These are phyloP conservation scores for Acronicta alni DNA, from an alignment of 2,888 invertebrate genomes.

Conservation along the genomic window DNA sequence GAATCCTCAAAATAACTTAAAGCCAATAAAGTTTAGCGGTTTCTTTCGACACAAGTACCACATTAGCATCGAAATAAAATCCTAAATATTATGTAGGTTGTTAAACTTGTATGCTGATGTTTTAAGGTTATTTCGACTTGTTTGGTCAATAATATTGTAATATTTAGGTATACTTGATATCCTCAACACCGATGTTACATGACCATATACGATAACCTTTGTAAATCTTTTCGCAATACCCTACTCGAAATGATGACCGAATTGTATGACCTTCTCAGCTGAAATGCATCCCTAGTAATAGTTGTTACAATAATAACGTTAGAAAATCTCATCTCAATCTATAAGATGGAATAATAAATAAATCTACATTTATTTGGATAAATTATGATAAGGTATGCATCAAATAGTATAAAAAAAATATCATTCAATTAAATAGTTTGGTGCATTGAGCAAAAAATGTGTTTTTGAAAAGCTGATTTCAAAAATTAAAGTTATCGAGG, in stretches of 20 bases:
- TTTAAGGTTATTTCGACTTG: conserved; percentile 16
- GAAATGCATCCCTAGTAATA: not conserved
- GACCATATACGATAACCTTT: conserved; percentile 16
- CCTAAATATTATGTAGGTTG: conserved; percentile 13
- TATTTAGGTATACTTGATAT: conserved; percentile 29
- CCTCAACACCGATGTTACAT: conserved; percentile 46
- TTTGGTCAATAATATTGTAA: conserved; percentile 32
- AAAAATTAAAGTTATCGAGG: no score
- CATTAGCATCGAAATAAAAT: conserved; percentile 10
- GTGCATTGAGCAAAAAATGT: no score
- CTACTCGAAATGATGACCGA: not conserved
- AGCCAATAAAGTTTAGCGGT: not conserved
- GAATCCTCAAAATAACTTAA: not conserved
- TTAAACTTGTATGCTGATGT: conserved; percentile 14
- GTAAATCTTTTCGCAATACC: conserved; percentile 7
- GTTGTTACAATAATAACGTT: no score
- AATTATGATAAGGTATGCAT: no score
- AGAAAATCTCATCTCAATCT: no score
- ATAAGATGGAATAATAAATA: no score
- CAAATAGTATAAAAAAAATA: no score
- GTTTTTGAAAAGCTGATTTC: no score
- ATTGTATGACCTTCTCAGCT: not conserved
- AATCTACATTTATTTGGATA: no score
- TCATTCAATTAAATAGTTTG: no score
- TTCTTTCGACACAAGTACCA: not conserved